A percentile compares a stretch with the other conserved stretches of the same genome.
Evolutionary conservation across 37 sponge, comb jelly and placozoan species (phyloP).

Genomic region (Cladorhizidae sp.): DNA sequence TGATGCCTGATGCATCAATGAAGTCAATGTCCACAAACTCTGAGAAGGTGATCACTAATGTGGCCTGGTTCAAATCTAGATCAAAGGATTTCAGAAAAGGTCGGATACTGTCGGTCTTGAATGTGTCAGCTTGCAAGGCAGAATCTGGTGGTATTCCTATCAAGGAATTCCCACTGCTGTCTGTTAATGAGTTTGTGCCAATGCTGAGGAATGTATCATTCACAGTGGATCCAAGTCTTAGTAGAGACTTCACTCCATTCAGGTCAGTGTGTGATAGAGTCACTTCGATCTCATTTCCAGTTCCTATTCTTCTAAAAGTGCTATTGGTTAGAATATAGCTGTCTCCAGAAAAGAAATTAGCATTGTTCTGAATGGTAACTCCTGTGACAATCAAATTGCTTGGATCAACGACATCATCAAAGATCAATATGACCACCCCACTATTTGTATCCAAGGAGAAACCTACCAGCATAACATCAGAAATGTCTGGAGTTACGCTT

Average conservation of each 20-base stretch:
- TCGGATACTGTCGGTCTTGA: constrained; percentile 40
- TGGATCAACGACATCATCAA: constrained; percentile 79
- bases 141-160: constrained; percentile 22
- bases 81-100: constrained; percentile 45
- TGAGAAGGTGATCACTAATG: constrained; percentile 63
- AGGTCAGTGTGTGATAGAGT: constrained; percentile 50
- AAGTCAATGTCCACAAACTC: constrained; percentile 62
- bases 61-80: constrained; percentile 77
- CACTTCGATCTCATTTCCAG: constrained; percentile 28
- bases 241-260: constrained; percentile 76
- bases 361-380: constrained; percentile 62
- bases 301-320: constrained; percentile 18
- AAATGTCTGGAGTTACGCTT: constrained; percentile 52
- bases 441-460: constrained; percentile 69
- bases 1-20: constrained; percentile 58
- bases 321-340: constrained; percentile 63
- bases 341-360: constrained; percentile 35
- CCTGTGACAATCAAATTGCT: constrained; percentile 55
- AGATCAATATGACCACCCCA: constrained; percentile 66
- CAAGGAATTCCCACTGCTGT: constrained; percentile 69
- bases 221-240: constrained; percentile 43
- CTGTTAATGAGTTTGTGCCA: constrained; percentile 18
- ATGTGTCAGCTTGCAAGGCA: constrained; percentile 23
- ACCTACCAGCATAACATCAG: constrained; percentile 47
- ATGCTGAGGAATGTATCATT: constrained; percentile 76